Percentiles rank a stretch among this genome's conserved stretches.
These are phyloP conservation scores for Atherix ibis DNA, from an alignment of 2,888 invertebrate species.

Conservation along the genomic window DNA sequence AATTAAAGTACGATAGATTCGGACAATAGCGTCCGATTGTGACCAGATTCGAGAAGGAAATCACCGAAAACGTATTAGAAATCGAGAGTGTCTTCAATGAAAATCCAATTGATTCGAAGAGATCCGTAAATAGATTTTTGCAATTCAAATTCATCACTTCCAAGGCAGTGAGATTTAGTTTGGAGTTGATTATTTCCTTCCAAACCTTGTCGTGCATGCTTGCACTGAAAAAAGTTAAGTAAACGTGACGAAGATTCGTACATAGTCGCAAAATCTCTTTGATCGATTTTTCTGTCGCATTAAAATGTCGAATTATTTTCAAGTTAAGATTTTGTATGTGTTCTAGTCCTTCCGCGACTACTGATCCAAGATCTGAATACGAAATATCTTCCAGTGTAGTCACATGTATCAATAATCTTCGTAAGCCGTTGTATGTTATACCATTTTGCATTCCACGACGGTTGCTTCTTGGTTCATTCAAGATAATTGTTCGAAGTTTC, in stretches of 20 bases:
- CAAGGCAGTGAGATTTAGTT: constrained; percentile 6
- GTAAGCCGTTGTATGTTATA: constrained; percentile 12
- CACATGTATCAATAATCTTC: constrained; percentile 10
- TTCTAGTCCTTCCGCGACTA: constrained; percentile 9
- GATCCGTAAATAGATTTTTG: constrained; percentile 7
- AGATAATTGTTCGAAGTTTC: constrained; percentile 10
- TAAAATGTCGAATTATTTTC: constrained; percentile 12
- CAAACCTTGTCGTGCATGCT: constrained; percentile 9
- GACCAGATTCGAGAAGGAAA: constrained; percentile 11
- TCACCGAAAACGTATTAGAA: constrained; percentile 7
- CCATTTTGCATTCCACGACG: constrained; percentile 8
- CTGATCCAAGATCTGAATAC: constrained; percentile 12
- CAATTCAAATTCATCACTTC: constrained; percentile 12
- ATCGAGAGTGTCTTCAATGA: constrained; percentile 9
- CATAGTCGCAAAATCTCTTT: constrained; percentile 10
- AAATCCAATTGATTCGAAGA: constrained; percentile 9
- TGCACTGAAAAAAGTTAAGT: constrained; percentile 11
- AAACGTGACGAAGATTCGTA: constrained; percentile 8
- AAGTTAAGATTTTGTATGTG: constrained; percentile 9
- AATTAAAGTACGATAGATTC: constrained; percentile 9
- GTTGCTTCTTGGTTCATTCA: constrained; percentile 13
- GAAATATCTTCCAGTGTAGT: constrained; percentile 12
- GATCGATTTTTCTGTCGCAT: constrained; percentile 10
- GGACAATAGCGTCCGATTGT: constrained; percentile 11
- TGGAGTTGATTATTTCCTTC: constrained; percentile 8